phyloP scores from a whole-genome alignment of 2,797 vertebrate species.

The Hippopotamyrus pictus region DNA sequence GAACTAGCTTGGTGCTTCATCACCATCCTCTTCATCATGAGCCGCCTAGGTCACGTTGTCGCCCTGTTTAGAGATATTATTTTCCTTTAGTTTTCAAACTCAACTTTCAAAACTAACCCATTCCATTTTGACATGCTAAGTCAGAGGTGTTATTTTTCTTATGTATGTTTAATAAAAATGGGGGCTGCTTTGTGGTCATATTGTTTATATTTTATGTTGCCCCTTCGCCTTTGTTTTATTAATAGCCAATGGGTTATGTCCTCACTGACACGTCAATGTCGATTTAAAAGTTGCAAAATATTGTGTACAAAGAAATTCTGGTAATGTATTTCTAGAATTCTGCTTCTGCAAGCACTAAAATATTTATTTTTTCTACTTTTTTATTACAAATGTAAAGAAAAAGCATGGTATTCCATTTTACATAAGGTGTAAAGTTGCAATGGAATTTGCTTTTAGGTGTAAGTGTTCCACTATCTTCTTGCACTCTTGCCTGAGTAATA shows the following conservation, averaged over 20 bases:
- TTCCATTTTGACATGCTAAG: conserved; percentile 4
- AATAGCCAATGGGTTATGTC: background rate
- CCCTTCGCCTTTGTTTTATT: background rate
- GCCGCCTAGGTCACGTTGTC: background rate
- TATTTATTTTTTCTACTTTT: conserved; percentile 5
- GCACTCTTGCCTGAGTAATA: conserved; percentile 1
- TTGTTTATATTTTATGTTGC: background rate
- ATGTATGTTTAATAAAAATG: background rate
- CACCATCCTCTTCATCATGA: background rate
- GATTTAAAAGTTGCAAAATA: background rate
- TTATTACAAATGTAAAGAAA: conserved; percentile 1
- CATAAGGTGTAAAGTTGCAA: background rate
- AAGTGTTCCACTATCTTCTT: background rate
- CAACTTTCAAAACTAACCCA: conserved; percentile 1
- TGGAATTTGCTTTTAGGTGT: background rate
- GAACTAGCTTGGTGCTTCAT: conserved; percentile 60
- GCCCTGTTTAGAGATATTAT: background rate
- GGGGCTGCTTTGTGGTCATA: background rate
- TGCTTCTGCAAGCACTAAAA: background rate
- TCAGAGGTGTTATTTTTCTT: background rate
- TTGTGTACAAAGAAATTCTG: background rate
- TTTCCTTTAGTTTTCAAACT: background rate
- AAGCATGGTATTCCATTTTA: background rate
- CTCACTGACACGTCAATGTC: background rate
- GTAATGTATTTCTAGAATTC: conserved; percentile 8